Evolutionary conservation across 2,888 invertebrate species (phyloP).

Genomic region (Mayetiola destructor): DNA sequence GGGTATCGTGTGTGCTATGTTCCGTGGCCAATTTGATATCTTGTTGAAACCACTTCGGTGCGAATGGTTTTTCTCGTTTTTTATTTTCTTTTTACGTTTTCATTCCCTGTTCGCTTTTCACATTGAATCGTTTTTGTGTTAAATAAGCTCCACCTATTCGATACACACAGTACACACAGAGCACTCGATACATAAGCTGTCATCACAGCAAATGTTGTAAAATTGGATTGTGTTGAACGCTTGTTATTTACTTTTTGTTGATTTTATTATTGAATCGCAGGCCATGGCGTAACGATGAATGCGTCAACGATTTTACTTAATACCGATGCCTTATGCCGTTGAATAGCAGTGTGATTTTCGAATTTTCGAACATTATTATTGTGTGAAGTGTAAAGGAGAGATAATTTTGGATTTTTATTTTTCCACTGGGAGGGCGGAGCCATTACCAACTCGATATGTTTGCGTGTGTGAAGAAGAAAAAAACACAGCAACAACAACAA

Average conservation of each 20-base stretch:
- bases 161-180: too few relatives aligned
- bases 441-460: too few relatives aligned
- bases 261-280: not conserved
- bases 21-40: conserved; percentile 10
- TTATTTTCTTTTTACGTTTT: too few relatives aligned
- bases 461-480: not conserved
- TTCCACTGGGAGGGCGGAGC: too few relatives aligned
- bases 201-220: too few relatives aligned
- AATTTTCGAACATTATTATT: conserved; percentile 3
- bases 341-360: too few relatives aligned
- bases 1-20: conserved; percentile 5
- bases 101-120: too few relatives aligned
- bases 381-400: not conserved
- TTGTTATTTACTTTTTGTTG: conserved; percentile 1
- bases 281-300: not conserved
- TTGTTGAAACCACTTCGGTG: conserved; percentile 4
- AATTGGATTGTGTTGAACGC: not conserved
- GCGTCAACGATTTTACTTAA: too few relatives aligned
- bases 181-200: conserved; percentile 3
- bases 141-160: conserved; percentile 9
- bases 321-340: not conserved
- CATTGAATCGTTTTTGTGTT: not conserved
- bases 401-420: too few relatives aligned
- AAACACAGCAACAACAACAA: conserved; percentile 2
- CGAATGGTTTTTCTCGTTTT: not conserved